Evolutionary conservation across 1,140 invertebrate genomes (phyloP).

Genomic region (Teleogryllus occipitalis): DNA sequence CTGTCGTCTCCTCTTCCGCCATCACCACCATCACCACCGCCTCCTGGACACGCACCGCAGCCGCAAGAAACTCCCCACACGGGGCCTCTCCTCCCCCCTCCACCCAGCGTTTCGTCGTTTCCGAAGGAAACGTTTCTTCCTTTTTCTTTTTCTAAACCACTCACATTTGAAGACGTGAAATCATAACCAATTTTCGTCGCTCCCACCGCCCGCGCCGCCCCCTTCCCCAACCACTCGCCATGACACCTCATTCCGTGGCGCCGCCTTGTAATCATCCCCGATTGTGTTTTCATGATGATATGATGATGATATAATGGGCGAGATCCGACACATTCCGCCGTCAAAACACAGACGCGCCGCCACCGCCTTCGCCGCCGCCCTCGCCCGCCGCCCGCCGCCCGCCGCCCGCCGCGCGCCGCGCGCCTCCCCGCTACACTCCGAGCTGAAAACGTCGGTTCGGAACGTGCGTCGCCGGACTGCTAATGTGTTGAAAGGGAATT

Average conservation of each 20-base stretch:
- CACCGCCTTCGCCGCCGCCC: neutral
- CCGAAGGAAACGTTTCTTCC: neutral
- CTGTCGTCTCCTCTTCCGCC: no score
- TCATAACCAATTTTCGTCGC: slow-evolving; percentile 14
- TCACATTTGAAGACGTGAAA: neutral
- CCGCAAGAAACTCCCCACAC: no score
- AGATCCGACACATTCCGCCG: slow-evolving; percentile 8
- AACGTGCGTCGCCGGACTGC: neutral
- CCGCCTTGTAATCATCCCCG: slow-evolving; percentile 14
- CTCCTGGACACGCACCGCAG: no score
- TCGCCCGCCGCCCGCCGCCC: neutral
- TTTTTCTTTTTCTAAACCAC: neutral
- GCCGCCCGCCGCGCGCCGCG: neutral
- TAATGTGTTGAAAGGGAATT: slow-evolving; percentile 4
- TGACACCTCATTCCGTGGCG: neutral
- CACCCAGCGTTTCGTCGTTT: neutral
- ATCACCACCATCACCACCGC: no score
- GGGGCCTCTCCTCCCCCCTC: neutral
- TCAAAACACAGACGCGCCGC: slow-evolving; percentile 13
- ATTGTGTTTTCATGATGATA: slow-evolving; percentile 16
- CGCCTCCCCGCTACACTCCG: neutral
- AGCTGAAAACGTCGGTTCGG: neutral
- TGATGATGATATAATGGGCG: slow-evolving; percentile 16
- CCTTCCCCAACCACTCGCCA: neutral
- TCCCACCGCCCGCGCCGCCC: no score